Evolutionary conservation across 2,888 invertebrate genomes (phyloP).

Genomic region (Lithodes maja): DNA sequence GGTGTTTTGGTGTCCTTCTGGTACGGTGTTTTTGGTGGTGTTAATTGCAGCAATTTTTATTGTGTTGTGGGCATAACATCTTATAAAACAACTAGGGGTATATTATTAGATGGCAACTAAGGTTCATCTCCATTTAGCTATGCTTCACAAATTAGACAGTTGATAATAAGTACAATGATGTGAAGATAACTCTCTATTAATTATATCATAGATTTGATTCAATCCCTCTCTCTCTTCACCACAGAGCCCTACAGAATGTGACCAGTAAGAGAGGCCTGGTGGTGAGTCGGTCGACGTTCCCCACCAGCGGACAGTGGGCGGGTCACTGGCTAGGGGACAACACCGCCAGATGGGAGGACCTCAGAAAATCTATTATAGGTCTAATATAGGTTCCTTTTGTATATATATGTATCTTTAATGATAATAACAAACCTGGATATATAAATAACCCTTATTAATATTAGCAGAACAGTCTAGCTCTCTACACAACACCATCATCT

Average conservation of each 20-base stretch:
- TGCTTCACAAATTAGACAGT: too few relatives aligned
- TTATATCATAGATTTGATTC: too few relatives aligned
- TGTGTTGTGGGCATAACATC: too few relatives aligned
- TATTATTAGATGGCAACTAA: too few relatives aligned
- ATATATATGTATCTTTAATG: background rate
- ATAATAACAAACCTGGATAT: slow-evolving; percentile 3
- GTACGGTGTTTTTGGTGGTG: too few relatives aligned
- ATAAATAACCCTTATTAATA: slow-evolving; percentile 2
- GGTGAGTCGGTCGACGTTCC: slow-evolving; percentile 70
- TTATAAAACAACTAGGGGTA: too few relatives aligned
- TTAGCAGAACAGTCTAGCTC: background rate
- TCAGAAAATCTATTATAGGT: slow-evolving; percentile 59
- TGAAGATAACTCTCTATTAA: too few relatives aligned
- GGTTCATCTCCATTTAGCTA: too few relatives aligned
- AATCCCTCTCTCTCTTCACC: too few relatives aligned
- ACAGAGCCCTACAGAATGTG: slow-evolving; percentile 49
- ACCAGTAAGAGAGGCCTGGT: slow-evolving; percentile 69
- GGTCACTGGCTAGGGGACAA: slow-evolving; percentile 90
- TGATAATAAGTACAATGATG: too few relatives aligned
- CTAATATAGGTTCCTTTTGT: background rate
- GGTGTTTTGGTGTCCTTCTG: too few relatives aligned
- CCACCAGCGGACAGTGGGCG: slow-evolving; percentile 77
- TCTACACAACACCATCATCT: background rate
- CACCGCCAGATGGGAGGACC: slow-evolving; percentile 55
- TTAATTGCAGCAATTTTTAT: too few relatives aligned